Evolutionary conservation across 2,113 vertebrate genomes (phyloP).

Genomic region (Rhinoptilus africanus): DNA sequence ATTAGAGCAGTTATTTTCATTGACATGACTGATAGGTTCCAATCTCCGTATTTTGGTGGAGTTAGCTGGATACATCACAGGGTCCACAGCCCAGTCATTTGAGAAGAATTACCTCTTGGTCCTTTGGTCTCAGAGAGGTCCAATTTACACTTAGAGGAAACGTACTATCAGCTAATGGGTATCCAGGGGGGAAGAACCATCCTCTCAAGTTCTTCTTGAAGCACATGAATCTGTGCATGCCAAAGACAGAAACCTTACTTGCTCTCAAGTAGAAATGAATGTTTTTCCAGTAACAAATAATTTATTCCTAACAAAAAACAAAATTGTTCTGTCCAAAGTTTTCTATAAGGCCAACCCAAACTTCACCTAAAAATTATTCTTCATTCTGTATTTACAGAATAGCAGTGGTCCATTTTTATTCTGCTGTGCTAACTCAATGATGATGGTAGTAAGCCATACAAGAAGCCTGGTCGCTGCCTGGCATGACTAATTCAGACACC

Average conservation of each 20-base stretch:
- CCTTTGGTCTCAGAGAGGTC: not conserved
- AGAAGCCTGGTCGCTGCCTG: not conserved
- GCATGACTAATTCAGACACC: not conserved
- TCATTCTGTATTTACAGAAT: not conserved
- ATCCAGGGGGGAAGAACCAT: not conserved
- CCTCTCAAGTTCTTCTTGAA: not conserved
- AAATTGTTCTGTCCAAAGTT: accelerated
- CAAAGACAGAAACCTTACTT: not conserved
- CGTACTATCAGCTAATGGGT: not conserved
- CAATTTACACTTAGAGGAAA: not conserved
- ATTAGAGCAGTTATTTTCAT: not conserved
- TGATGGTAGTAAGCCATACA: accelerated
- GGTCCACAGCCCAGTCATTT: not conserved
- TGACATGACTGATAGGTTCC: not conserved
- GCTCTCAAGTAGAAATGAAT: not conserved
- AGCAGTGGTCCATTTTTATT: not conserved
- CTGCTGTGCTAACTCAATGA: not conserved
- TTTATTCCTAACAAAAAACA: not conserved
- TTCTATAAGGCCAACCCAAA: not conserved
- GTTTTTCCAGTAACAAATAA: not conserved
- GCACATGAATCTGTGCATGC: not conserved
- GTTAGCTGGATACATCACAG: not conserved
- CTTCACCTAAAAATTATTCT: not conserved
- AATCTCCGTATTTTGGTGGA: not conserved
- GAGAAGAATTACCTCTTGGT: not conserved